Evolutionary conservation across 1,140 invertebrate species (phyloP).

Genomic region (Sipha flava): DNA sequence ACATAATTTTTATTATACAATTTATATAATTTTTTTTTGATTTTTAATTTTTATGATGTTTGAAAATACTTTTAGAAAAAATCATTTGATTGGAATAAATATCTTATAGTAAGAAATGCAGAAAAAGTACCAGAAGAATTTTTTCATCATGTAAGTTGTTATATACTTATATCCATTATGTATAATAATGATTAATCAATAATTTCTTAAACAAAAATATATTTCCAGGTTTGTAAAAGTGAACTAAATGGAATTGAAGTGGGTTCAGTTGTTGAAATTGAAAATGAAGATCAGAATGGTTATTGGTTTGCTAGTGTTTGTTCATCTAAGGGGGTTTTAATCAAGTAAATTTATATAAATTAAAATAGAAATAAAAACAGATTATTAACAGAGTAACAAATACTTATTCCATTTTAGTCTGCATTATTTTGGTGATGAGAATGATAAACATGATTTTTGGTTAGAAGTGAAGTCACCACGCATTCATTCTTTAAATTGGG

Average conservation of each 20-base stretch:
- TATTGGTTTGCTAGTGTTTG: constrained; percentile 1
- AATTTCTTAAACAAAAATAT: background rate
- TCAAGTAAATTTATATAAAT: background rate
- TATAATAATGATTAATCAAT: background rate
- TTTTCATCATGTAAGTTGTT: constrained; percentile 1
- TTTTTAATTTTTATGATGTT: no score
- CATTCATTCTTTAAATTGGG: constrained; percentile 19
- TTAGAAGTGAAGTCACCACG: background rate
- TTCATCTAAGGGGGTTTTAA: background rate
- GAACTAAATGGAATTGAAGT: constrained; percentile 16
- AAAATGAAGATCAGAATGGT: constrained; percentile 15
- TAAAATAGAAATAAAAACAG: background rate
- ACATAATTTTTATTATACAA: no score
- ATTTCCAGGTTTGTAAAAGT: constrained; percentile 1
- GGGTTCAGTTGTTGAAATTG: background rate
- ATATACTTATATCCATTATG: no score
- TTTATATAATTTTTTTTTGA: no score
- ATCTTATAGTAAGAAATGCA: background rate
- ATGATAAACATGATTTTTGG: constrained; percentile 10
- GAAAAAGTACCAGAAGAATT: constrained; percentile 14
- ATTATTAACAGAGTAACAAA: background rate
- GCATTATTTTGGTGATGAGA: constrained; percentile 14
- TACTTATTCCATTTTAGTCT: background rate
- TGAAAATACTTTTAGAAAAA: background rate
- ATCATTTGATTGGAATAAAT: constrained; percentile 12